Conservation (phyloP, 2,113 vertebrate species). For the Sphaerodactylus townsendi region DNA sequence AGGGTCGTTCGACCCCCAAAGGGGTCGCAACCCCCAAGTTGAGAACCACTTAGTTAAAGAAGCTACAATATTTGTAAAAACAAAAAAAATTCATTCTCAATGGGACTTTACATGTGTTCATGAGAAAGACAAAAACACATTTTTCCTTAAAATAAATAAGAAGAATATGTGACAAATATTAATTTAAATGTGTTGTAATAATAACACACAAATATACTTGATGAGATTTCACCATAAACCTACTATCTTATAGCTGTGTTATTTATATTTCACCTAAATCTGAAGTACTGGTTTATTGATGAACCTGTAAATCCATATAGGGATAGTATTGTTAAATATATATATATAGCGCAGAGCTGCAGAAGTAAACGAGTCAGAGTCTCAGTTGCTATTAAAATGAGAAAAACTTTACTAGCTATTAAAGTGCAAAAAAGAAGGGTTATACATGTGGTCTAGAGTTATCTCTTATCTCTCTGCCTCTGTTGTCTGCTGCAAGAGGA, state of each 20-base stretch:
- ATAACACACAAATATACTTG: background rate
- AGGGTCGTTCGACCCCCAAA: no score
- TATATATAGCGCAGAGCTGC: no score
- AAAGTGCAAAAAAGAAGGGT: no score
- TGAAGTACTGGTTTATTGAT: background rate
- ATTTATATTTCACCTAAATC: background rate
- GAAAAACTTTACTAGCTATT: no score
- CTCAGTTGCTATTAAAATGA: no score
- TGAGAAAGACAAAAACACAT: background rate
- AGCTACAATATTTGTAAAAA: constrained; percentile 54
- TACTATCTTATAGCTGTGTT: background rate
- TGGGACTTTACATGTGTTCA: constrained; percentile 33
- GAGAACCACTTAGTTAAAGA: no score
- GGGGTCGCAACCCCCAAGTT: no score
- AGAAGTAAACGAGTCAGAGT: no score
- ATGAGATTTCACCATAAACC: background rate
- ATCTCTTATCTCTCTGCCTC: no score
- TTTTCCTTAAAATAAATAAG: background rate
- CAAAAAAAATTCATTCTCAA: constrained; percentile 35
- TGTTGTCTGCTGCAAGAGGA: no score
- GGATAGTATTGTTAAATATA: no score
- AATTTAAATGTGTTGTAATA: background rate
- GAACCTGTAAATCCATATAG: background rate
- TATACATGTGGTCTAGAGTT: no score
- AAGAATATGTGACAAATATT: background rate